phyloP scores from a whole-genome alignment of 2,113 vertebrate genomes.

The Anser cygnoides region DNA sequence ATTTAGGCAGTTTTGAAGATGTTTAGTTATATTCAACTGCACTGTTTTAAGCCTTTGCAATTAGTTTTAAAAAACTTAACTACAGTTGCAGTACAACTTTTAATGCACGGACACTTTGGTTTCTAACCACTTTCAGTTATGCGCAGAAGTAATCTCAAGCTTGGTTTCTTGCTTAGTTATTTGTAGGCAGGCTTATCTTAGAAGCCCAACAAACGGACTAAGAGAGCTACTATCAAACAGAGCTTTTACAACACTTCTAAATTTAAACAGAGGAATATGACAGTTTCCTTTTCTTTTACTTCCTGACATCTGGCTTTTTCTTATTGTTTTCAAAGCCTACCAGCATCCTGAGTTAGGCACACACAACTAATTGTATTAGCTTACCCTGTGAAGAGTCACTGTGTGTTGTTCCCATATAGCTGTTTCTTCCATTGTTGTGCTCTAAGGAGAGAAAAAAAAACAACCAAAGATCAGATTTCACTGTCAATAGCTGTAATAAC shows the following conservation, averaged over 20 bases:
- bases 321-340: conserved; percentile 83
- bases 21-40: neutral
- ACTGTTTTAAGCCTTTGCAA: neutral
- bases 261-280: conserved; percentile 77
- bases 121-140: neutral
- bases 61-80: neutral
- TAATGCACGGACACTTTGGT: neutral
- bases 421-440: conserved; percentile 98
- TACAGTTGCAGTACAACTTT: neutral
- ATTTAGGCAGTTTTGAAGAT: neutral
- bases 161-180: neutral
- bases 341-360: conserved; percentile 83
- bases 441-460: conserved; percentile 76
- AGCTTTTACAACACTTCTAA: conserved; percentile 69
- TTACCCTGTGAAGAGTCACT: conserved; percentile 98
- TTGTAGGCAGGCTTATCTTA: neutral
- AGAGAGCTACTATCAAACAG: neutral
- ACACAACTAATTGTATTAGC: conserved; percentile 66
- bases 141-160: neutral
- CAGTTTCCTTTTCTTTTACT: conserved; percentile 82
- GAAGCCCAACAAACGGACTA: neutral
- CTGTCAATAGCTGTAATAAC: neutral
- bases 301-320: conserved; percentile 91
- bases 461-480: conserved; percentile 23
- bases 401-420: conserved; percentile 99